A percentile compares a stretch with the other conserved stretches of the same genome.
phyloP scores from a whole-genome alignment of 2,888 invertebrate species.

The Megaustenia siamemsis region DNA sequence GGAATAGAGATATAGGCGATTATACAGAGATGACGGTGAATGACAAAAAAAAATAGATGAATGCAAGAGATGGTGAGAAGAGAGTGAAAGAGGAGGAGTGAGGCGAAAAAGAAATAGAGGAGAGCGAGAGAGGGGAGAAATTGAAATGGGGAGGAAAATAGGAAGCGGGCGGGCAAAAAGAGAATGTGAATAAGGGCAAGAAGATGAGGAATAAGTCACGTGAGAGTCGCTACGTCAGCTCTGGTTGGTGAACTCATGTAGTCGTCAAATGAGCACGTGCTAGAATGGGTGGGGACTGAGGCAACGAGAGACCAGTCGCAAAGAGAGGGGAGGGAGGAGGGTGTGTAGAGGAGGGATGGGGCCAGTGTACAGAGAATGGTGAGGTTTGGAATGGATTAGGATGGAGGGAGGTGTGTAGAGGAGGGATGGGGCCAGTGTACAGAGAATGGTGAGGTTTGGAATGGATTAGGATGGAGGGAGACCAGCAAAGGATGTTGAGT shows the following conservation, averaged over 20 bases:
- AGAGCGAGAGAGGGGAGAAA: too few species aligned
- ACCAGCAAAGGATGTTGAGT: too few species aligned
- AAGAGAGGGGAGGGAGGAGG: not conserved
- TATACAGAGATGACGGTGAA: too few species aligned
- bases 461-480: too few species aligned
- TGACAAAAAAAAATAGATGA: not conserved
- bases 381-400: not conserved
- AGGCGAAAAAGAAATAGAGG: not conserved
- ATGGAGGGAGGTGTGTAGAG: too few species aligned
- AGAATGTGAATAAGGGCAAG: not conserved
- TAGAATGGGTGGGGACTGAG: slow-evolving; percentile 35
- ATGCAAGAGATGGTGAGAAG: not conserved
- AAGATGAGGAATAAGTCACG: not conserved
- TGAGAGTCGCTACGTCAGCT: slow-evolving; percentile 5
- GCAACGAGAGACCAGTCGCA: slow-evolving; percentile 17
- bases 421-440: too few species aligned
- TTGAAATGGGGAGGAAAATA: not conserved
- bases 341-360: slow-evolving; percentile 11
- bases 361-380: not conserved
- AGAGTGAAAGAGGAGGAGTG: not conserved
- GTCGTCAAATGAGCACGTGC: slow-evolving; percentile 33
- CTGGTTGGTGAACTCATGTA: slow-evolving; percentile 40
- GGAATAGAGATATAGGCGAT: not conserved
- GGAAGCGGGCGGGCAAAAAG: not conserved
- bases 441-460: too few species aligned